Evolutionary conservation across 2,113 vertebrate species (phyloP), one percentile per base, ranked within the genome.

Genomic region (Mesitornis unicolor): DNA sequence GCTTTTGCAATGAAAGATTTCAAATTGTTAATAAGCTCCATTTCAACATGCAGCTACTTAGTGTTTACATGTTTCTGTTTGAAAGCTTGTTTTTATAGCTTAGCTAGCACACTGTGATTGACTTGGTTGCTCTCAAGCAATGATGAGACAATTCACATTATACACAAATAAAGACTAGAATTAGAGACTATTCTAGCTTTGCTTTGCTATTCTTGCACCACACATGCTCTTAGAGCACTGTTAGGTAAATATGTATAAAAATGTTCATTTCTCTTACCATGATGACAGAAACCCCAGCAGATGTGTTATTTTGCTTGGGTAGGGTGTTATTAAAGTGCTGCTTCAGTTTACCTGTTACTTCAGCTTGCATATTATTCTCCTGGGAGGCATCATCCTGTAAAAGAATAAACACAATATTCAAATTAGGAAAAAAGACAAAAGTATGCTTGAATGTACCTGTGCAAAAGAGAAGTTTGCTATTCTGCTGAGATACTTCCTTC

Each of bases 331-430:
- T 98, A 98, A 99, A 99, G 98, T 99, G 99, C 97, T 99, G 99
- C 97, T 98, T 99, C 92, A 99, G 98, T 99, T 99, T 99, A 98
- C 99, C 99, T 98, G 99, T 99, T 88, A 99, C 99, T 97, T 99
- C 99, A 85, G 98, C 98, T 96, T 99, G 98, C 99, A 99, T 99
- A 96, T 99, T 99, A 97, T 99, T 99, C 97, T 99, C 99, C 96
- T 98, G 97, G 90, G 98, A 98, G 60, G 98, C 95, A 50, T 99
- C 99, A 42, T 99, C 99, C 99, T 99, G 57, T 16, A 7, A n/a
- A 67, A 92, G 87, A 80, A 80, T 6, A 38, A 78, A 84, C 16
- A 84, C 3, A 93, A 20, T 53, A 68, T 24, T 47, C 51, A 76
- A 45, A 11, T 69, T 45, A 36, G 43, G 54, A 36, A 38, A 50